Conservation (phyloP, 2,888 invertebrate genomes). For the Malacosoma neustria region DNA sequence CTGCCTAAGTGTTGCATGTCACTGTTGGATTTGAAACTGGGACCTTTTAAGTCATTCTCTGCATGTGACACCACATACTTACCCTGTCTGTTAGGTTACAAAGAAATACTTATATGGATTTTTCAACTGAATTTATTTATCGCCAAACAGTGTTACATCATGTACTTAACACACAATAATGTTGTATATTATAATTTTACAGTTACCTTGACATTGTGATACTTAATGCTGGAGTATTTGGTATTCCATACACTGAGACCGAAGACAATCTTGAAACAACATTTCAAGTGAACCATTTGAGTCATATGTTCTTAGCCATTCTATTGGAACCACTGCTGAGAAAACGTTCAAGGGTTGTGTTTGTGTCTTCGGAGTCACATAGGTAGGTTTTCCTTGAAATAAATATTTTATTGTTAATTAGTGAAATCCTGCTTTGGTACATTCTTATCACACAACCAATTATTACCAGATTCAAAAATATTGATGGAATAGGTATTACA, state of each 20-base stretch:
- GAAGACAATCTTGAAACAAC: slow-evolving; percentile 84
- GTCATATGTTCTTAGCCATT: slow-evolving; percentile 86
- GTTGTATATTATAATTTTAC: slow-evolving; percentile 21
- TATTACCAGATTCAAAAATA: too few species aligned
- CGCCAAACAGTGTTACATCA: too few species aligned
- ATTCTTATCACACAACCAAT: too few species aligned
- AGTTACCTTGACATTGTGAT: slow-evolving; percentile 83
- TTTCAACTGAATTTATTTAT: too few species aligned
- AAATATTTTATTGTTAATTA: too few species aligned
- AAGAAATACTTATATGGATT: too few species aligned
- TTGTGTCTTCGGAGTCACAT: slow-evolving; percentile 93
- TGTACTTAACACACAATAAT: too few species aligned
- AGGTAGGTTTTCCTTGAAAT: slow-evolving; percentile 74
- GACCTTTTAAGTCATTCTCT: too few species aligned
- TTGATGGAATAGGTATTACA: too few species aligned
- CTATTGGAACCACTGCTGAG: slow-evolving; percentile 81
- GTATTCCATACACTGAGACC: slow-evolving; percentile 80
- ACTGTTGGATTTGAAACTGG: background rate
- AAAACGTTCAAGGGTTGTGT: slow-evolving; percentile 83
- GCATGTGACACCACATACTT: too few species aligned
- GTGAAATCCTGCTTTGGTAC: too few species aligned
- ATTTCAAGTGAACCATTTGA: slow-evolving; percentile 92
- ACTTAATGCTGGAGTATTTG: slow-evolving; percentile 89
- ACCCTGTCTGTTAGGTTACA: too few species aligned
- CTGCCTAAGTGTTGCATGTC: background rate